Evolutionary conservation across 2,888 invertebrate genomes (phyloP), one percentile per base, ranked within the genome.

Genomic region (Drosophila acutilabella): DNA sequence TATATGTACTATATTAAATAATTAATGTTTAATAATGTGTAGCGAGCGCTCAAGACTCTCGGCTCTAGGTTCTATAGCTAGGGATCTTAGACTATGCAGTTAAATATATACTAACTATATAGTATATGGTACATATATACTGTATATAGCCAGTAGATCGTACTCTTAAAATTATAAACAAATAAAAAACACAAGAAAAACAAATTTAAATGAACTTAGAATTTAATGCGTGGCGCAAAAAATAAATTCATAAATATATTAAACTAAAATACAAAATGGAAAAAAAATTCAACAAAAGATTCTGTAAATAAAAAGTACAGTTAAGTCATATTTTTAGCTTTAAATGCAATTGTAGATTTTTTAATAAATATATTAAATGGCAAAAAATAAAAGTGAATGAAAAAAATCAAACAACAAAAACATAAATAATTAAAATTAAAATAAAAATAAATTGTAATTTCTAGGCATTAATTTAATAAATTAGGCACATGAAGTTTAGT

Each of bases 251-350:
- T 36, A 8, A 33, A 45, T 14, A 48, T 6, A 10, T 48, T 53
- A 62, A 62, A 59, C 53, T 67, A 50, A 59, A 64, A 71, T 45
- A 45, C 64, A 59, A 65, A 76, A 70, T 54, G 56, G 71, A 42
- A 52, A 50, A 47, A 38, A 26, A 40, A 47, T 58, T 48, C 33
- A 23, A 50, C 20, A 64, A 33, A 57, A 64, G 56, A 70, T 45
- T 80, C 71, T 91, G 91, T 91, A 91, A 87, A 92, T 91, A 83
- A 57, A 81, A 82, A 83, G 81, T 80, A 81, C 84, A 92, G 90
- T 92, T 92, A 92, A 92, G 92, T 91, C 91, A 92, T 89, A 89
- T 88, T 85, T 85, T 90, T 92, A 92, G 90, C 89, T 90, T 90
- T 89, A 88, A 84, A 89, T 86, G 87, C 89, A 87, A 87, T 82